Evolutionary conservation across 1,140 invertebrate species (phyloP).

Genomic region (Ceratitis capitata): DNA sequence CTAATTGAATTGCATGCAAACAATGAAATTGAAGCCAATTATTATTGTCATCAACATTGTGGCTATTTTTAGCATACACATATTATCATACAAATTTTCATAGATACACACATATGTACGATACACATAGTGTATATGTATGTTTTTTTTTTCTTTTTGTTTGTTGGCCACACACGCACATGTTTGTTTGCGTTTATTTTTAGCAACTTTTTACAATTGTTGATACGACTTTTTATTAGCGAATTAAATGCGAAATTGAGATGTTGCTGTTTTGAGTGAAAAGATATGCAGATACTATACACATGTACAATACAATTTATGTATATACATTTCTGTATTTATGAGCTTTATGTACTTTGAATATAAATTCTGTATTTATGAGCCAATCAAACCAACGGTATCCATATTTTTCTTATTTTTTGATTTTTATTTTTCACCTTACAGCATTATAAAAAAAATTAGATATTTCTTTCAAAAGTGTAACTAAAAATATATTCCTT

Average conservation of each 20-base stretch:
- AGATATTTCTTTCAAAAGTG: no score
- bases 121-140: no score
- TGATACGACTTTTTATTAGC: conserved; percentile 30
- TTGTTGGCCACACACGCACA: not conserved
- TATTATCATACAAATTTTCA: not conserved
- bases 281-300: not conserved
- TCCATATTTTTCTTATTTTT: no score
- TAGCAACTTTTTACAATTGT: conserved; percentile 23
- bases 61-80: conserved; percentile 13
- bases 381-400: no score
- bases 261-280: not conserved
- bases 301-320: no score
- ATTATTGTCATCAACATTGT: not conserved
- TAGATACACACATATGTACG: not conserved
- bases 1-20: conserved; percentile 20
- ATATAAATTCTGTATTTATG: no score
- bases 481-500: no score
- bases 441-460: no score
- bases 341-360: no score
- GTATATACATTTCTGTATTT: not conserved
- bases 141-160: no score
- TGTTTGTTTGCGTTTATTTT: conserved; percentile 5
- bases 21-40: conserved; percentile 9
- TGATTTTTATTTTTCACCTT: no score
- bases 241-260: conserved; percentile 33